These are phyloP conservation scores for Notocelia uddmanniana DNA, from an alignment of 2,888 invertebrate species.

Conservation along the genomic window DNA sequence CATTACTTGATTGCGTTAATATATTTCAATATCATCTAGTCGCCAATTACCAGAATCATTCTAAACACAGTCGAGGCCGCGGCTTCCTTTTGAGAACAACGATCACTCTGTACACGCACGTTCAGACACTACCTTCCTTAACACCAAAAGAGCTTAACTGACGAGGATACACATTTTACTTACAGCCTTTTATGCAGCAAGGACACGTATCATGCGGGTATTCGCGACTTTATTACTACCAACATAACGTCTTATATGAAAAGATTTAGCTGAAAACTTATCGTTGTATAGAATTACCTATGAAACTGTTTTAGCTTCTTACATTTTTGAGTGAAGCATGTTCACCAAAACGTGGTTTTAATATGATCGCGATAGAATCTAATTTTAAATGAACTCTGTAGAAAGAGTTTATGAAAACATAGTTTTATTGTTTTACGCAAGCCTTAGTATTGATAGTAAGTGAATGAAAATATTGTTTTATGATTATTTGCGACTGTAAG, in stretches of 20 bases:
- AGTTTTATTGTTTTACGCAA: conserved; percentile 26
- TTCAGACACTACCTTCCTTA: conserved; percentile 38
- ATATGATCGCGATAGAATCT: not conserved
- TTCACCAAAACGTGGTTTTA: not conserved
- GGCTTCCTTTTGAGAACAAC: conserved; percentile 43
- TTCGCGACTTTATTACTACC: not conserved
- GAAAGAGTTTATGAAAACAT: conserved; percentile 21
- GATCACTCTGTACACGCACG: conserved; percentile 26
- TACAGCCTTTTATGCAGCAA: not conserved
- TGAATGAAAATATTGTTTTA: conserved; percentile 15
- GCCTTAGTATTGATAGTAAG: conserved; percentile 10
- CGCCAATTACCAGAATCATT: conserved; percentile 36
- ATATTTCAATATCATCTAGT: conserved; percentile 29
- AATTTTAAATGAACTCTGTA: not conserved
- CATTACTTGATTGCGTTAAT: not conserved
- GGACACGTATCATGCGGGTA: not conserved
- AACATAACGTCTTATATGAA: not conserved
- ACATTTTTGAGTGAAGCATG: not conserved
- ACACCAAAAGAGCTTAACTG: conserved; percentile 46
- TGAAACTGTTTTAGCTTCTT: conserved; percentile 26
- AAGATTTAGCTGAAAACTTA: not conserved
- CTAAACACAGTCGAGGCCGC: conserved; percentile 37
- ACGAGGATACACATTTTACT: not conserved
- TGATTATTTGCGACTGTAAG: conserved; percentile 12
- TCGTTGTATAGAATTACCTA: not conserved